Percentiles rank a stretch among this genome's conserved stretches.
These are phyloP conservation scores for Aurelia sp. DNA, from an alignment of 30 jellyfish, hydroid and myxozoan genomes.

Conservation along the genomic window DNA sequence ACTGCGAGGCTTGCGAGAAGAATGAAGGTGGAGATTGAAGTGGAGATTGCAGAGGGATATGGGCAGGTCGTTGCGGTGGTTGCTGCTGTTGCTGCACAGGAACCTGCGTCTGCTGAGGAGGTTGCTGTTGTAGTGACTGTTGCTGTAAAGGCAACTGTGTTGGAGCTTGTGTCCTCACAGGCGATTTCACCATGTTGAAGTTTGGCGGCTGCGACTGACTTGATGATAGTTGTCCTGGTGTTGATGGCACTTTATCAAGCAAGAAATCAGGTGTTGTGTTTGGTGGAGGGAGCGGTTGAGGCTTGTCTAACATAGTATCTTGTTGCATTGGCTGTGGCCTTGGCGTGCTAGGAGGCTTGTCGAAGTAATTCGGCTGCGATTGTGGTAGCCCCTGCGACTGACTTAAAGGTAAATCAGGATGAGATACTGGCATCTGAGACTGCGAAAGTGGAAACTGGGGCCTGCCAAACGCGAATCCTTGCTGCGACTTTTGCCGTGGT, in stretches of 20 bases:
- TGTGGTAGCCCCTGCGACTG: slow-evolving; percentile 35
- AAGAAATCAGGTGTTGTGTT: slow-evolving; percentile 28
- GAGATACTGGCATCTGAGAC: slow-evolving; percentile 15
- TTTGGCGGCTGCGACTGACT: slow-evolving; percentile 37
- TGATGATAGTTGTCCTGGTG: slow-evolving; percentile 15
- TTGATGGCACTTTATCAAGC: slow-evolving; percentile 47
- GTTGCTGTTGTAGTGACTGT: too few species aligned
- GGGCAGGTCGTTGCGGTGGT: slow-evolving; percentile 48
- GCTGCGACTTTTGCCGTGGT: slow-evolving; percentile 45
- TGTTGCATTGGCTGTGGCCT: slow-evolving; percentile 58
- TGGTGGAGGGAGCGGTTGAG: slow-evolving; percentile 20
- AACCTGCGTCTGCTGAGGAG: too few species aligned
- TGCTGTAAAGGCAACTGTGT: slow-evolving; percentile 21
- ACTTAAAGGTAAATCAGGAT: slow-evolving; percentile 8
- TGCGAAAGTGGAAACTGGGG: slow-evolving; percentile 37
- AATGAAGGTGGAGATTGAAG: slow-evolving; percentile 62
- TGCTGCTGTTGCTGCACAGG: slow-evolving; percentile 18
- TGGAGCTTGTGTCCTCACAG: slow-evolving; percentile 49
- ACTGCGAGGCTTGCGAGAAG: slow-evolving; percentile 68
- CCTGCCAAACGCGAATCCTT: slow-evolving; percentile 47
- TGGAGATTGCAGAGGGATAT: slow-evolving; percentile 55
- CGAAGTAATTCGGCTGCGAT: slow-evolving; percentile 40
- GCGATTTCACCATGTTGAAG: slow-evolving; percentile 61
- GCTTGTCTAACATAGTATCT: slow-evolving; percentile 9
- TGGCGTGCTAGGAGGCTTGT: slow-evolving; percentile 52